These are phyloP conservation scores for Glyptemys insculpta DNA, from an alignment of 2,797 vertebrate species.

Conservation along the genomic window DNA sequence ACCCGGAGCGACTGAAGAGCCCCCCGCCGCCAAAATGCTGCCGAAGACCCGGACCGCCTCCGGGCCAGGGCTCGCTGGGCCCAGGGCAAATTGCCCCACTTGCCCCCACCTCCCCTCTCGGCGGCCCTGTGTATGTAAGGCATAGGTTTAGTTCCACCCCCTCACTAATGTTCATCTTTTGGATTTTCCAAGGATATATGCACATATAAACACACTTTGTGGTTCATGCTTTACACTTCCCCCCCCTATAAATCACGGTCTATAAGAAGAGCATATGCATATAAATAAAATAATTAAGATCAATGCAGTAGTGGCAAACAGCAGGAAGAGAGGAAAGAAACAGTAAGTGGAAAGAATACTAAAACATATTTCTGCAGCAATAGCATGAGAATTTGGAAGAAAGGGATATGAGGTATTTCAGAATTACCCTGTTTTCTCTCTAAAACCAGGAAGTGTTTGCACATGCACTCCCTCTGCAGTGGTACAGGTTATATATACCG, in stretches of 20 bases:
- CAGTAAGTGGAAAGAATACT: not conserved
- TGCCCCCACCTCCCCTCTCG: accelerated
- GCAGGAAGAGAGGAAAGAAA: not conserved
- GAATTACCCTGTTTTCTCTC: not conserved
- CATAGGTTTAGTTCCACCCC: conserved; percentile 11
- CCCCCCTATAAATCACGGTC: not conserved
- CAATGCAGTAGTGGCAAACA: not conserved
- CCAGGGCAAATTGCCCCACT: too few relatives aligned
- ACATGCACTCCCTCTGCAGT: not conserved
- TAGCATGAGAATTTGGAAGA: not conserved
- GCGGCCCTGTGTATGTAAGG: not conserved
- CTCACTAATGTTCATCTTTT: not conserved
- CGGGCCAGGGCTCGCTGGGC: too few relatives aligned
- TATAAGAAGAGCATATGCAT: not conserved
- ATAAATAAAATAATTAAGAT: not conserved
- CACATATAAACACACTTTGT: not conserved
- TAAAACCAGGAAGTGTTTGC: not conserved
- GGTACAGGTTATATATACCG: not conserved
- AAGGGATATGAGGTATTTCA: not conserved
- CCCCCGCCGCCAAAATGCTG: too few relatives aligned
- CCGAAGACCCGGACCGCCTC: too few relatives aligned
- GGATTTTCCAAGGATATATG: not conserved
- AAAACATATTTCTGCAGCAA: not conserved
- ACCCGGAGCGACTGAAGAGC: too few relatives aligned
- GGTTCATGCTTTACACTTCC: not conserved